Base-by-base conservation (phyloP, 2,888 invertebrate species). In the Hoplodrina blanda region DNA sequence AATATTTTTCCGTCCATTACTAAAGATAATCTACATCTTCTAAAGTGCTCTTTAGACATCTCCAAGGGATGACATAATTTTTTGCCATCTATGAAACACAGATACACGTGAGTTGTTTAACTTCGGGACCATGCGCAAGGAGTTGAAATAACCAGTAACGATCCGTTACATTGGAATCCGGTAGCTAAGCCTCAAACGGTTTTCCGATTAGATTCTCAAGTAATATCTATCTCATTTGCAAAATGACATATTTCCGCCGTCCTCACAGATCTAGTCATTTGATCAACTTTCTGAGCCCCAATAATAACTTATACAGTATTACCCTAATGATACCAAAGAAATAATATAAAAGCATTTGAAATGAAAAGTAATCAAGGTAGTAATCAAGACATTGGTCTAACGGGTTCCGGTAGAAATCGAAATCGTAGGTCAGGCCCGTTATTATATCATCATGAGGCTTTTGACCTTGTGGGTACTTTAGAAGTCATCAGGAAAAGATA, bases 331-430 rank as follows among this genome's bases (percentile, higher is more conserved):
- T 56, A 37, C 17, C 11, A 62, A 67, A 76, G 50, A 76, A 71
- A 75, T 53, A 59, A 62, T 54, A 50, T 66, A 69, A 56, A 68
- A 53, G 19, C 52, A 60, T 71, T 60, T 73, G 82, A 82, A 83
- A 84, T 80, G 82, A 84, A 84, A 78, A 83, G 83, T 83, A 75
- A 82, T 82, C 80, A 78, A 82, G 69, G 52, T 69, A 63, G 76
- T 50, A 57, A 78, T 79, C 83, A 82, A 80, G 65, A 55, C 60
- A 60, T 72, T 49, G 74, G 56, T 46, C 11, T 55, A 85, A 81
- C 87, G 67, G 87, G 79, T 79, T 81, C 83, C 83, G 76, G 84
- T 88, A 89, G 91, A 90, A 90, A 91, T 87, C 84, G 89, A 91
- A 91, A 91, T 76, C 88, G 82, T 82, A 87, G 90, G 90, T 89